Evolutionary conservation across 2,797 vertebrate genomes (phyloP).

Genomic region (Cheirogaleus major): DNA sequence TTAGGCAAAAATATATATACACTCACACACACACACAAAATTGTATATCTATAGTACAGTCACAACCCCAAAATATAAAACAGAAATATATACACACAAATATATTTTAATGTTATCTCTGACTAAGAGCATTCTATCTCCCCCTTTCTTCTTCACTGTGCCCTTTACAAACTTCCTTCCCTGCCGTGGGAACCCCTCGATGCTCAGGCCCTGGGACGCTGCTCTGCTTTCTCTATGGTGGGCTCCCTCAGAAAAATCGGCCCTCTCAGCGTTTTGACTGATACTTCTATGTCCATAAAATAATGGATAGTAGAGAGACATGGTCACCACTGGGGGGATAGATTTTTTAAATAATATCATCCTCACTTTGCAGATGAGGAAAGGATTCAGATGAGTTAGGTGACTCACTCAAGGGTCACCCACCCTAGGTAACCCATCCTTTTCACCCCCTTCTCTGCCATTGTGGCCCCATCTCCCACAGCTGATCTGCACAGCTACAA

Average conservation of each 20-base stretch:
- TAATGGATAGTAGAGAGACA: neutral
- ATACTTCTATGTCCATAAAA: neutral
- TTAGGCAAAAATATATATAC: neutral
- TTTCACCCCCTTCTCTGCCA: neutral
- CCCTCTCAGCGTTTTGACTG: neutral
- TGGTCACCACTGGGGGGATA: neutral
- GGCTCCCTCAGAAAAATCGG: neutral
- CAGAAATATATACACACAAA: neutral
- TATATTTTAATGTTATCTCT: neutral
- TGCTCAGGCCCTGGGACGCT: neutral
- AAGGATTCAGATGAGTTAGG: neutral
- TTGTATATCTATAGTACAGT: neutral
- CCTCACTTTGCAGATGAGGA: neutral
- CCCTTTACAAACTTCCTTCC: neutral
- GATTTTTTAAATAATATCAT: neutral
- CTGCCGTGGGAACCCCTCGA: neutral
- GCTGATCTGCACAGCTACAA: neutral
- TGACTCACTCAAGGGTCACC: neutral
- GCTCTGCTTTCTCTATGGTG: neutral
- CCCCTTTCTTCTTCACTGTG: neutral
- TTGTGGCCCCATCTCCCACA: neutral
- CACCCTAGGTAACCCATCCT: neutral
- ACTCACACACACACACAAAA: neutral
- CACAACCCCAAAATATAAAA: neutral
- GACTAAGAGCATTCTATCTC: neutral